Evolutionary conservation across 2,797 vertebrate species (phyloP), one percentile per base, ranked within the genome.

Genomic region (Cossypha heuglini): DNA sequence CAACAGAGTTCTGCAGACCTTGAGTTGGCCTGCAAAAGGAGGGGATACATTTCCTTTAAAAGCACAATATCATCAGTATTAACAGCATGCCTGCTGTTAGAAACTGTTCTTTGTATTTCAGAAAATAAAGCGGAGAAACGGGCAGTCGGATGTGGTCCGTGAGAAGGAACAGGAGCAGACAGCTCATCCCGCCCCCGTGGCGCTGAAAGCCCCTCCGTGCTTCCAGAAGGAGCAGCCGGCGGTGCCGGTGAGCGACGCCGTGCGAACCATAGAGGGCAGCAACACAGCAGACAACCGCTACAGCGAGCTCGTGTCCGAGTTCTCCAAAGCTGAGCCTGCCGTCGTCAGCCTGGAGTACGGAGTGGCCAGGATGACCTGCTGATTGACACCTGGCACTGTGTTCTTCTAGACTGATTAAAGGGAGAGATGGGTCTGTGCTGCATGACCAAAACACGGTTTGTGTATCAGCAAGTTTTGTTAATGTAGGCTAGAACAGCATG

Each of bases 301-400:
- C 71, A 98, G 93, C 22, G 98, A 98, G 35, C 97, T 98, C 1
- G 86, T 97, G 5, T 97, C 97, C 37, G 97, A 98, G 63, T 97
- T 98, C 71, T 97, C 98, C 13, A 99, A 99, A 95, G 97, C 98
- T 1, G 99, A 99, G 96, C 99, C 99, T 22, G 98, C 98, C 20
- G 97, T 99, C 55, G 99, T 99, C 97, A 99, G 98, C 95, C 94
- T 99, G 96, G 99, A 99, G 97, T 99, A 98, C 1, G 99, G 99
- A 26, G 99, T 99, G 96, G 99, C 99, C 29, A 98, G 98, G 84
- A 99, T 99, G 99, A 99, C 99, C 93, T 99, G 99, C 98, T 99
- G 98, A 98, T 72, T 75, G 83, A 82, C 77, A 14, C 11, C 21
- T 6, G 11, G 35, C 46, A 5, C 74, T 31, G 52, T 37, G 64